Evolutionary conservation across 2,797 vertebrate genomes (phyloP), one percentile per base, ranked within the genome.

Genomic region (Darevskia nairensis): DNA sequence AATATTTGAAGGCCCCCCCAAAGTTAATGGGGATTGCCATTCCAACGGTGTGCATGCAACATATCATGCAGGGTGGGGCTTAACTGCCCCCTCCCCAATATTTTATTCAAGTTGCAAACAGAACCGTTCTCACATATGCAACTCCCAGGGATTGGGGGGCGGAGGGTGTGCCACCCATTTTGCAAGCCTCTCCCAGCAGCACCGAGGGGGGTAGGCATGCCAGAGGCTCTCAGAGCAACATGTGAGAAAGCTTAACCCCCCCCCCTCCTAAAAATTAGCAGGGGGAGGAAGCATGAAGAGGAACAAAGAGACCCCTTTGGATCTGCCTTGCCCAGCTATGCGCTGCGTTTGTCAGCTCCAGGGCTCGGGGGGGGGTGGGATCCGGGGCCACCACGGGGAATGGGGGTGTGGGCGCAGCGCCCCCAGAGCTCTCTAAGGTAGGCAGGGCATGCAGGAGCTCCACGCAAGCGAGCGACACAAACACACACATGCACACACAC

Each of bases 291-390:
- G 78, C 89, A 80, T 8, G 29, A 50, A 25, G 80, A 90, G 87
- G 95, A 92, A 95, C 93, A 95, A 95, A 95, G 93, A 92, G 93
- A 92, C 5, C 88, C 88, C 50, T 92, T 89, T 4, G 87, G 90
- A 88, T 7, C 6, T 87, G 89, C 78, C 11, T 4, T 1, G 1
- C 3, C 66, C 80, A n/a, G 84, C 88, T 50, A 32, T 0, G 83
- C 81, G 29, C 3, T 86, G 2, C 88, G 3, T 90, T 76, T 17
- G 76, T 82, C 85, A 9, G 77, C 0, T 68, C 15, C 59, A 61
- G 59, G 3, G 61, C 50, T 3, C 13, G n/a, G n/a, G n/a, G 50
- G 7, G 25, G 66, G 61, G 44, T n/a, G 72, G 21, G 80, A 13
- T 27, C 4, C 0, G 39, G 1, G 2, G 85, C 77, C 27, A 11